A percentile compares a stretch with the other conserved stretches of the same genome.
phyloP scores from a whole-genome alignment of 2,113 vertebrate genomes.

The Bubo scandiacus region DNA sequence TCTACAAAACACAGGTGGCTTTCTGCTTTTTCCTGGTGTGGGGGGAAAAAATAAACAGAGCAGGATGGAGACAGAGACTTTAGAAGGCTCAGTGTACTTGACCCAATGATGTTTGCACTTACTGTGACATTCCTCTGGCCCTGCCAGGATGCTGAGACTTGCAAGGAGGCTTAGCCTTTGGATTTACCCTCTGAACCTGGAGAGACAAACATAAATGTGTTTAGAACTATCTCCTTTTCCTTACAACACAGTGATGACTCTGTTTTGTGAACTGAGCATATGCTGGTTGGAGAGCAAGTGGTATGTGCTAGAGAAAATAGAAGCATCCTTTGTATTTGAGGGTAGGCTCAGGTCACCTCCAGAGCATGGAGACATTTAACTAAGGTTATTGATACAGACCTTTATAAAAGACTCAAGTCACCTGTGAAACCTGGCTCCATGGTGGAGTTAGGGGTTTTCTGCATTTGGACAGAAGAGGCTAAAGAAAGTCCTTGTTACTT shows the following conservation, averaged over 20 bases:
- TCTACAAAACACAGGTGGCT: constrained; percentile 31
- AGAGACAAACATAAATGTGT: constrained; percentile 10
- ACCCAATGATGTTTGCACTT: constrained; percentile 19
- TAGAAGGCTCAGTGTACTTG: not conserved
- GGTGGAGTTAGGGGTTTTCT: not conserved
- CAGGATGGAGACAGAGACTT: not conserved
- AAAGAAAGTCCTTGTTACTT: not conserved
- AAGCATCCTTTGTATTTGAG: not conserved
- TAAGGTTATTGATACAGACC: not conserved
- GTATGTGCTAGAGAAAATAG: not conserved
- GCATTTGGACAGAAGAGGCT: not conserved
- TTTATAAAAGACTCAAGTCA: not conserved
- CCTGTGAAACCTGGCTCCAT: not conserved
- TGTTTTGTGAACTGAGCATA: not conserved
- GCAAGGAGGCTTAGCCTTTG: not conserved
- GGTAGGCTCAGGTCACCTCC: not conserved
- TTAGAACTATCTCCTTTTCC: not conserved
- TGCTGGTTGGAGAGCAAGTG: not conserved
- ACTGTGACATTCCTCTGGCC: constrained; percentile 66
- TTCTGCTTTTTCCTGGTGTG: constrained; percentile 19
- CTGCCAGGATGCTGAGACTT: not conserved
- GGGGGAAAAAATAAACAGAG: not conserved
- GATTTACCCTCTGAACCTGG: constrained; percentile 40
- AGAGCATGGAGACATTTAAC: not conserved
- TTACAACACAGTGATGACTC: not conserved